phyloP scores from a whole-genome alignment of 2,888 invertebrate species.

The Cheiracanthium punctorium region DNA sequence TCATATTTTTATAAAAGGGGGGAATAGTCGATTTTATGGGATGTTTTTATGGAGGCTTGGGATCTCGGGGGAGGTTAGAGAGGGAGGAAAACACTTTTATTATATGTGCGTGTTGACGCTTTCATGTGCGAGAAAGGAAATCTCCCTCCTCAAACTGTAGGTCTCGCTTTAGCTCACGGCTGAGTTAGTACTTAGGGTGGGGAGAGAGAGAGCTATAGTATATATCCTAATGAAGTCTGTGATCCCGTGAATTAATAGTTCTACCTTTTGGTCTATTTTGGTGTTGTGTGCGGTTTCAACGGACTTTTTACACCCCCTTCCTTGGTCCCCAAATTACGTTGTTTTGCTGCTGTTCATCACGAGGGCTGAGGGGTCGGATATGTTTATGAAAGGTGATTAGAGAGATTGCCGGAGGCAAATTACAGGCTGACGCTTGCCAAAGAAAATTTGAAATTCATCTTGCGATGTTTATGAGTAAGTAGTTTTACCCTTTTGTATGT shows the following conservation, averaged over 20 bases:
- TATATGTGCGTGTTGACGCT: constrained; percentile 50
- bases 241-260: constrained; percentile 42
- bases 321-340: background rate
- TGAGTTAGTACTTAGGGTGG: background rate
- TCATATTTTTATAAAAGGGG: constrained; percentile 39
- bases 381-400: background rate
- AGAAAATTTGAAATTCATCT: background rate
- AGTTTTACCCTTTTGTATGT: background rate
- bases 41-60: constrained; percentile 49
- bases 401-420: background rate
- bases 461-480: background rate
- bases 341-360: background rate
- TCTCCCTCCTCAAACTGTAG: constrained; percentile 19
- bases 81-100: constrained; percentile 54
- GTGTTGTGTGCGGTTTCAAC: constrained; percentile 29
- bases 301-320: background rate
- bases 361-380: background rate
- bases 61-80: constrained; percentile 26
- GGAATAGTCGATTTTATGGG: constrained; percentile 49
- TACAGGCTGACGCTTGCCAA: background rate
- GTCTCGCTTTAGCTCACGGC: background rate
- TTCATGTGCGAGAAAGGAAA: constrained; percentile 31
- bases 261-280: background rate
- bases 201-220: constrained; percentile 1
- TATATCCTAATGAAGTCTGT: constrained; percentile 56